A percentile compares a stretch with the other conserved stretches of the same genome.
phyloP scores from a whole-genome alignment of 2,888 invertebrate species.

The Lithosia quadra region DNA sequence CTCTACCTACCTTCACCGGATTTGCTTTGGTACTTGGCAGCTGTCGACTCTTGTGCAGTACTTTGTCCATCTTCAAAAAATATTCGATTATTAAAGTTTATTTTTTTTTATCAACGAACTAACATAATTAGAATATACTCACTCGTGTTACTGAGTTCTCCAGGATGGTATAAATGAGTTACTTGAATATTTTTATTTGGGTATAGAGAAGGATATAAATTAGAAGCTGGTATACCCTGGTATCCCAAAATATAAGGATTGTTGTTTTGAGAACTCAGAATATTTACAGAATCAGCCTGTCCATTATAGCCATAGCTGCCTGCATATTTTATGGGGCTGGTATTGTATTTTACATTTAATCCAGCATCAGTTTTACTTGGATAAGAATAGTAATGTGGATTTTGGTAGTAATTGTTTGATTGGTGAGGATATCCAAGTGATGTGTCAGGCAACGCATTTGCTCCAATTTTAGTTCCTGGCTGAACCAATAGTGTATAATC shows the following conservation, averaged over 20 bases:
- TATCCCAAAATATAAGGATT: slow-evolving; percentile 13
- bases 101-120: neutral
- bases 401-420: slow-evolving; percentile 27
- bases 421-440: slow-evolving; percentile 25
- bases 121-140: slow-evolving; percentile 17
- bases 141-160: slow-evolving; percentile 28
- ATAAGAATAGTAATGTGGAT: slow-evolving; percentile 27
- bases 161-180: slow-evolving; percentile 28
- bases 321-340: slow-evolving; percentile 19
- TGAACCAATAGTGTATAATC: slow-evolving; percentile 12
- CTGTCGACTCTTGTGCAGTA: slow-evolving; percentile 9
- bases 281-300: slow-evolving; percentile 21
- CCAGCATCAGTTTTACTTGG: slow-evolving; percentile 10
- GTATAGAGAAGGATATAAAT: slow-evolving; percentile 44
- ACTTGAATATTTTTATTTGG: slow-evolving; percentile 33
- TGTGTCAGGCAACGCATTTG: slow-evolving; percentile 19
- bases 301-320: slow-evolving; percentile 31
- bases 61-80: slow-evolving; percentile 11
- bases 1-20: slow-evolving; percentile 27
- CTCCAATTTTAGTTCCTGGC: neutral
- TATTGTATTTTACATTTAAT: slow-evolving; percentile 7
- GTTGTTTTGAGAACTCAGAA: slow-evolving; percentile 2
- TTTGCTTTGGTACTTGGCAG: slow-evolving; percentile 16
- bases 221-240: slow-evolving; percentile 37
- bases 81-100: neutral